phyloP scores from a whole-genome alignment of 2,888 invertebrate genomes.

The Glyphotaelius pellucidus region DNA sequence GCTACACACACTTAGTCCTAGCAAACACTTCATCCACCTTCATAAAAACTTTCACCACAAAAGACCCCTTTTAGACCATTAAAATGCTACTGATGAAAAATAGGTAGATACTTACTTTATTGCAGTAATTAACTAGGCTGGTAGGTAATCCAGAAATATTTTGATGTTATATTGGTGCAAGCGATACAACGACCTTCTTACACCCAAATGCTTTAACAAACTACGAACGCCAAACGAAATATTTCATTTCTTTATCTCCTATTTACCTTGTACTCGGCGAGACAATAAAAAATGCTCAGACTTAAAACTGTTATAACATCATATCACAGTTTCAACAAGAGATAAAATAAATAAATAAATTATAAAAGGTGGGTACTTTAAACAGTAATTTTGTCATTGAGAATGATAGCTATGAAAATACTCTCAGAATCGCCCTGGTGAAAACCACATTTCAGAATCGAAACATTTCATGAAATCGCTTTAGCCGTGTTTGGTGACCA shows the following conservation, averaged over 20 bases:
- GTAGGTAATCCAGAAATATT: background rate
- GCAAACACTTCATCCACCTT: background rate
- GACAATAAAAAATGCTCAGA: background rate
- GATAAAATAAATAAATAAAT: background rate
- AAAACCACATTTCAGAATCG: no score
- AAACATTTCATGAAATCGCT: no score
- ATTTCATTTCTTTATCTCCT: background rate
- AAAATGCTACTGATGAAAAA: background rate
- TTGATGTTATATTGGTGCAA: background rate
- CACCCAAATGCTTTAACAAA: background rate
- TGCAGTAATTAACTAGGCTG: background rate
- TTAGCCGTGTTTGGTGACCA: no score
- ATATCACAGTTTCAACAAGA: background rate
- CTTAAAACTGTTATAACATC: background rate
- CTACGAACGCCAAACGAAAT: background rate
- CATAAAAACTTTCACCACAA: background rate
- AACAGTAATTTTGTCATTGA: background rate
- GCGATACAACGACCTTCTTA: background rate
- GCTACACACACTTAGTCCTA: background rate
- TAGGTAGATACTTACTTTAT: no score
- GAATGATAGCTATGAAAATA: no score
- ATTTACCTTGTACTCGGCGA: background rate
- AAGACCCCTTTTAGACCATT: background rate
- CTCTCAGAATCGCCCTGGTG: no score
- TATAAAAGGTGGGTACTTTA: background rate